Percentiles rank a stretch among this genome's conserved stretches.
These are phyloP conservation scores for Eubasilissa regina DNA, from an alignment of 1,140 invertebrate species.

Conservation along the genomic window DNA sequence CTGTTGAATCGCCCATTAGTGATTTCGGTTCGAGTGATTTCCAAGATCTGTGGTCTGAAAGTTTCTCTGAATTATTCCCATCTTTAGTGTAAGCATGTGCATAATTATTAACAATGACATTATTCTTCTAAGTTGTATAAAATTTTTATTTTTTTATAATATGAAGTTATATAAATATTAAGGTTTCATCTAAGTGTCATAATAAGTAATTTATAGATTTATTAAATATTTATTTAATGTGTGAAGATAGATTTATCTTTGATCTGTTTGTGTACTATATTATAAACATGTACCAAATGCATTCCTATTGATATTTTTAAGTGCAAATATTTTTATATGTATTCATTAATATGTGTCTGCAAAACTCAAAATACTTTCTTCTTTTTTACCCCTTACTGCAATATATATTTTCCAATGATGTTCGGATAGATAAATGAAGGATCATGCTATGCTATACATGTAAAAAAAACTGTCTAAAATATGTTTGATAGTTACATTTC, in stretches of 20 bases:
- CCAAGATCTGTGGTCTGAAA: slow-evolving; percentile 76
- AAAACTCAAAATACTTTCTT: slow-evolving; percentile 16
- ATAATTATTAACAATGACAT: background rate
- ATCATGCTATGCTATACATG: no score
- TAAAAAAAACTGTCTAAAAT: no score
- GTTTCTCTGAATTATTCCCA: slow-evolving; percentile 77
- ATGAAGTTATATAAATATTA: background rate
- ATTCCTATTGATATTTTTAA: slow-evolving; percentile 32
- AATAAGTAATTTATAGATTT: slow-evolving; percentile 7
- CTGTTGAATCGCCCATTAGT: slow-evolving; percentile 72
- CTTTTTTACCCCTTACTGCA: background rate
- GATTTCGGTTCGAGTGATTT: slow-evolving; percentile 68
- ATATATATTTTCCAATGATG: no score
- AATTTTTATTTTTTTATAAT: slow-evolving; percentile 8
- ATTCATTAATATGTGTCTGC: slow-evolving; percentile 37
- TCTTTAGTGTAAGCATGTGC: slow-evolving; percentile 68
- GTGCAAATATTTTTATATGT: slow-evolving; percentile 12
- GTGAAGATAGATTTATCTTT: slow-evolving; percentile 5
- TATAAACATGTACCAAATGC: slow-evolving; percentile 17
- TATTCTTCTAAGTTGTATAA: background rate
- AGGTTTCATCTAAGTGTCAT: background rate
- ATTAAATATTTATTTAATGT: slow-evolving; percentile 12
- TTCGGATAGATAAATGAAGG: no score
- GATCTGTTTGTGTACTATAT: background rate
- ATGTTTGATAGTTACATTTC: no score